phyloP scores from a whole-genome alignment of 1,140 invertebrate genomes.

The Cherax quadricarinatus region DNA sequence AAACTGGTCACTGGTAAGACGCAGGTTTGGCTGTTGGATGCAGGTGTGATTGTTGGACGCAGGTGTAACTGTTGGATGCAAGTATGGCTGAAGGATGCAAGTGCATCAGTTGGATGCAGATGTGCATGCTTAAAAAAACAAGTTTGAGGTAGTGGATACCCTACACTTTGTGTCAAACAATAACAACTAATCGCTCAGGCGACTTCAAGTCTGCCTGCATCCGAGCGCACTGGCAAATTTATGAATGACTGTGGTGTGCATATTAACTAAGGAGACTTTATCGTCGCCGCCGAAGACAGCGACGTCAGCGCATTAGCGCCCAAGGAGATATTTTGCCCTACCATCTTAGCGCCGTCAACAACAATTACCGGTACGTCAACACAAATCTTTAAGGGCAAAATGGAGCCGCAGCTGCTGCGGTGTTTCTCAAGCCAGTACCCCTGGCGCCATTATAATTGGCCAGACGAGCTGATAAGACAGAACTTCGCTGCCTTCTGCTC shows the following conservation, averaged over 20 bases:
- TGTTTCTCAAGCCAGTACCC: background rate
- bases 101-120: no score
- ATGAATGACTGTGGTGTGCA: background rate
- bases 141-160: no score
- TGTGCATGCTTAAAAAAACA: no score
- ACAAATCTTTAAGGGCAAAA: background rate
- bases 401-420: no score
- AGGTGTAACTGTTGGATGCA: no score
- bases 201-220: background rate
- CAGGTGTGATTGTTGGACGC: no score
- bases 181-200: background rate
- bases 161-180: background rate
- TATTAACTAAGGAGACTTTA: background rate
- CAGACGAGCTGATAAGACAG: background rate
- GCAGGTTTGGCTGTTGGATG: no score
- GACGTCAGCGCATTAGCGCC: background rate
- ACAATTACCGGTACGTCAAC: slow-evolving; percentile 27
- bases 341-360: background rate
- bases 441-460: background rate
- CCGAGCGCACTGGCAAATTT: background rate
- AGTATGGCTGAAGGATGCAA: no score
- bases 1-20: no score
- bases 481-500: background rate
- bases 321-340: background rate
- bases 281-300: background rate